Percentiles rank a stretch among this genome's conserved stretches.
These are phyloP conservation scores for Chaenodraco wilsoni DNA, from an alignment of 2,797 vertebrate species.

Conservation along the genomic window DNA sequence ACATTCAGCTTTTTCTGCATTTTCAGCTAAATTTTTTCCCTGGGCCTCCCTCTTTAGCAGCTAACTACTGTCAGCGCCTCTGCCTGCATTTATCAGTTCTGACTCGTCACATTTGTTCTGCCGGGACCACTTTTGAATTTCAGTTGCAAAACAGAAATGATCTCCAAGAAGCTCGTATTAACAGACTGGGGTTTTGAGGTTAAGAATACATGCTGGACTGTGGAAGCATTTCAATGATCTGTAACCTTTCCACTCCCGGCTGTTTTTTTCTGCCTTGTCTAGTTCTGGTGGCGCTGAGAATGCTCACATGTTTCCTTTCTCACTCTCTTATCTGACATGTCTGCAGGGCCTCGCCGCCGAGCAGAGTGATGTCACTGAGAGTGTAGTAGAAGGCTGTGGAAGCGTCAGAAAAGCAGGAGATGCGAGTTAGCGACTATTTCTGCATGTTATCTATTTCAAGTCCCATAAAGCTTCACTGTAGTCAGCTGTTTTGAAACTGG, in stretches of 20 bases:
- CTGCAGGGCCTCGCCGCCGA: slow-evolving; percentile 32
- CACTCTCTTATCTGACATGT: slow-evolving; percentile 72
- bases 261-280: slow-evolving; percentile 53
- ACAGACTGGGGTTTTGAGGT: slow-evolving; percentile 16
- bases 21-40: not conserved
- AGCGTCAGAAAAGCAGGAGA: slow-evolving; percentile 36
- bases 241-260: slow-evolving; percentile 57
- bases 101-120: slow-evolving; percentile 45
- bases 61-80: slow-evolving; percentile 48
- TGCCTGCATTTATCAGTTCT: slow-evolving; percentile 40
- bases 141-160: not conserved
- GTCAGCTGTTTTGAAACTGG: slow-evolving; percentile 35
- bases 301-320: slow-evolving; percentile 74
- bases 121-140: slow-evolving; percentile 20
- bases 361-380: slow-evolving; percentile 33
- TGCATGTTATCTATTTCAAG: slow-evolving; percentile 42
- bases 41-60: slow-evolving; percentile 35
- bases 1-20: too few relatives aligned
- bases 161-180: not conserved
- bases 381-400: slow-evolving; percentile 7
- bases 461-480: slow-evolving; percentile 22
- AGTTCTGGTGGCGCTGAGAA: slow-evolving; percentile 63
- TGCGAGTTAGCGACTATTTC: not conserved
- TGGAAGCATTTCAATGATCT: slow-evolving; percentile 59
- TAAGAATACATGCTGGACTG: slow-evolving; percentile 29